Evolutionary conservation across 2,888 invertebrate species (phyloP).

Genomic region (Tinea semifulvella): DNA sequence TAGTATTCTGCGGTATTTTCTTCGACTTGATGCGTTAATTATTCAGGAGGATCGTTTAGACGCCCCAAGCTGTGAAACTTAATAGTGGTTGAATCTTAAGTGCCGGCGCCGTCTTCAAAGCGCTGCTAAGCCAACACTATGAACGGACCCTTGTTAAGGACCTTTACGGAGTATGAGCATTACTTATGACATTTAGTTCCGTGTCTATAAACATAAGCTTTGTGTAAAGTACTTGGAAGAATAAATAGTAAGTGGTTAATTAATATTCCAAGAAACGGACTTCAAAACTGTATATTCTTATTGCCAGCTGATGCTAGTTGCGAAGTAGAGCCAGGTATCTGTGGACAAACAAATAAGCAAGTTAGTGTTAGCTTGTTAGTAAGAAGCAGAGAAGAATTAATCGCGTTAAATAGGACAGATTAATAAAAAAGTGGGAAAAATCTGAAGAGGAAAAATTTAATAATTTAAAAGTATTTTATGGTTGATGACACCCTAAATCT

Average conservation of each 20-base stretch:
- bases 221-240: background rate
- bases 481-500: background rate
- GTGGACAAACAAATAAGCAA: slow-evolving; percentile 53
- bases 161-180: slow-evolving; percentile 5
- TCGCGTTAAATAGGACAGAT: background rate
- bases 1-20: background rate
- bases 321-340: slow-evolving; percentile 28
- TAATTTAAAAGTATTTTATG: slow-evolving; percentile 5
- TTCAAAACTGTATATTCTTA: background rate
- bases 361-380: slow-evolving; percentile 57
- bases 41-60: slow-evolving; percentile 8
- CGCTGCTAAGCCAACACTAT: slow-evolving; percentile 1
- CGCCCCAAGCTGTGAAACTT: slow-evolving; percentile 6
- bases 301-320: background rate
- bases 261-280: too few species aligned
- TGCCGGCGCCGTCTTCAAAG: slow-evolving; percentile 9
- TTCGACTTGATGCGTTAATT: slow-evolving; percentile 2
- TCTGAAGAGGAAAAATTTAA: too few species aligned
- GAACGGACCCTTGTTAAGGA: background rate
- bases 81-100: slow-evolving; percentile 11
- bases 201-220: background rate
- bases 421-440: too few species aligned
- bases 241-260: slow-evolving; percentile 2
- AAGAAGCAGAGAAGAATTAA: slow-evolving; percentile 18
- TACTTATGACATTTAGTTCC: slow-evolving; percentile 5